phyloP scores from a whole-genome alignment of 30 jellyfish, hydroid and myxozoan species.

The Turritopsis dohrnii region DNA sequence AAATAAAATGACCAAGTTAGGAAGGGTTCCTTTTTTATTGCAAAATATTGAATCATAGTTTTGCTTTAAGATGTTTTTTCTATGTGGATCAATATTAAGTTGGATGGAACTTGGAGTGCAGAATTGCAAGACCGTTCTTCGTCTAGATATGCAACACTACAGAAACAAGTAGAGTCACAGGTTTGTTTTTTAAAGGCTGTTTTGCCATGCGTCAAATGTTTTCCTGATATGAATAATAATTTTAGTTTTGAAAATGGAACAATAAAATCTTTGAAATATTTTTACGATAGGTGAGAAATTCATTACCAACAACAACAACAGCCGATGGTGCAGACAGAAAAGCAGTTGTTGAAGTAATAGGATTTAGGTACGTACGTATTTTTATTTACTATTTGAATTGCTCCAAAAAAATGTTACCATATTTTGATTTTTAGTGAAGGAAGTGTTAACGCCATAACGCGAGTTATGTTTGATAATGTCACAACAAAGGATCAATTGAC shows the following conservation, averaged over 20 bases:
- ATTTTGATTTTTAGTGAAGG: neutral
- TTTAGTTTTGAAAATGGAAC: neutral
- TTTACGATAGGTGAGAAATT: neutral
- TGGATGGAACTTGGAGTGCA: neutral
- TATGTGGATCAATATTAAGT: neutral
- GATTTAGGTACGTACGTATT: neutral
- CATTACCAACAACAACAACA: neutral
- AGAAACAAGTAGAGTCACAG: slow-evolving; percentile 7
- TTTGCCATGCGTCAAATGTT: no score
- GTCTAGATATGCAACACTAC: neutral
- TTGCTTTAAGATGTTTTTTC: neutral
- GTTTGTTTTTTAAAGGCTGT: neutral
- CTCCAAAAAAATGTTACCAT: neutral
- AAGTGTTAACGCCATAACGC: slow-evolving; percentile 4
- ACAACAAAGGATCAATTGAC: neutral
- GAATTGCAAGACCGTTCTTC: neutral
- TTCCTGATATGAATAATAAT: neutral
- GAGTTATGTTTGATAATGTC: neutral
- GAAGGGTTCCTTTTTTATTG: neutral
- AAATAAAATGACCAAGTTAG: neutral
- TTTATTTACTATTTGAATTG: neutral
- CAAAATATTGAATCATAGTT: neutral
- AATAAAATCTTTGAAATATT: neutral
- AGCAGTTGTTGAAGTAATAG: neutral
- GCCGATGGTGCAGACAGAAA: neutral